Evolutionary conservation across 1,140 invertebrate species (phyloP), one percentile per base, ranked within the genome.

Genomic region (Penaeus chinensis): DNA sequence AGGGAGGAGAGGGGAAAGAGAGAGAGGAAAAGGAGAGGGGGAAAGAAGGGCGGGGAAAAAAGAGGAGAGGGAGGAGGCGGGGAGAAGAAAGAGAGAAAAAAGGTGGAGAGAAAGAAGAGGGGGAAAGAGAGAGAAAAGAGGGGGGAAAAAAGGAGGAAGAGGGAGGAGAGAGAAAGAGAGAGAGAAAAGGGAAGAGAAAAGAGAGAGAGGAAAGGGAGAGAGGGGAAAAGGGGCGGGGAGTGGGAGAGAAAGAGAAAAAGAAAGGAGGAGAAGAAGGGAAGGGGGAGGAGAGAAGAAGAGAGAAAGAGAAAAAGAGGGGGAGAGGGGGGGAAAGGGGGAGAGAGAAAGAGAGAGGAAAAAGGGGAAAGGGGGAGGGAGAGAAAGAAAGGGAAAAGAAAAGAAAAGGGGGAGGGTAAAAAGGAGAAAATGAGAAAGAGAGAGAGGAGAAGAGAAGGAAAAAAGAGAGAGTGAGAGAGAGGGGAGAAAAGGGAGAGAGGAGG

Each of bases 101-200:
- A 77, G 22, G 11, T 7, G 8, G 20, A 8, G 77, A 37, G 7
- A 20, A 24, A 42, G 47, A n/a, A 47, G 19, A 20, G 77, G 54
- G 77, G 13, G 42, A 54, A 3, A 54, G 77, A 79, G 77, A 54
- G 42, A 54, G 42, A 54, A 54, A 37, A 79, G 77, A 79, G 22
- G 78, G 10, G 60, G 13, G 47, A 61, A 47, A 78, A 47, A 47
- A n/a, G 76, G 37, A 27, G 24, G 54, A n/a, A 47, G 22, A 61
- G 24, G 78, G 78, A 61, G 22, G 42, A 54, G 77, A 54, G 42
- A 54, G 77, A 79, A 3, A 79, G 42, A 79, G 37, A 79, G 37
- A 54, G 42, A 54, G 77, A 54, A 24, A 63, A 62, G 13, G 3
- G 77, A 63, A 27, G 79, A 60, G 65, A 3, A 18, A 20, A 66